Evolutionary conservation across 2,113 vertebrate genomes (phyloP), one percentile per base, ranked within the genome.

Genomic region (Megalops atlanticus): DNA sequence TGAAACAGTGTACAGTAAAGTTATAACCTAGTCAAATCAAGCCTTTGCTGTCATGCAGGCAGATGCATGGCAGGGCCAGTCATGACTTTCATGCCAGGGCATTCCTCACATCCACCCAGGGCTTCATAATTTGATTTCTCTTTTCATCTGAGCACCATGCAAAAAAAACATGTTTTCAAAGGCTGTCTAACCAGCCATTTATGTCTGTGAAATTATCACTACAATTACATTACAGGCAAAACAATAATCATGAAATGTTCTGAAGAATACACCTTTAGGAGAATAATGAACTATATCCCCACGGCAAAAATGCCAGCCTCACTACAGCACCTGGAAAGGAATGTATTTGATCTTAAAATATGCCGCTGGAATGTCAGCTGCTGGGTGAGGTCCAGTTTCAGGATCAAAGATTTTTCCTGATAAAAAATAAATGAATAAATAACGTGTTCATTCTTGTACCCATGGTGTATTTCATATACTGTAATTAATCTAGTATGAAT

Each of bases 391-490:
- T 76, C 49, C 47, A 52, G 47, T 15, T 35, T 5, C 16, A 10
- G 45, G 45, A 36, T 35, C 76, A 14, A 21, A 11, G 43, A 43
- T 8, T 35, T 4, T 58, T 39, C 38, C 11, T 33, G 75, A n/a
- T n/a, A n/a, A n/a, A n/a, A n/a, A n/a, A n/a, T n/a, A n/a, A n/a
- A n/a, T n/a, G n/a, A n/a, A n/a, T n/a, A n/a, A n/a, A n/a, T n/a
- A n/a, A 45, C 47, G 35, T 8, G 11, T 12, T 77, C 8, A 4
- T 33, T 58, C 43, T 33, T 58, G 45, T 36, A 45, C 7, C 31
- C 47, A 47, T n/a, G 76, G 76, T 4, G 33, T 77, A 35, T 54
- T 58, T 77, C 45, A 33, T n/a, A n/a, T n/a, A n/a, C n/a, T 54
- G 47, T 8, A 54, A 54, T 16, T 24, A 15, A 38, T 77, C 45